Percentiles rank a stretch among this genome's conserved stretches.
These are phyloP conservation scores for Cataglyphis altisquamis DNA, from an alignment of 2,888 invertebrate species.

Conservation along the genomic window DNA sequence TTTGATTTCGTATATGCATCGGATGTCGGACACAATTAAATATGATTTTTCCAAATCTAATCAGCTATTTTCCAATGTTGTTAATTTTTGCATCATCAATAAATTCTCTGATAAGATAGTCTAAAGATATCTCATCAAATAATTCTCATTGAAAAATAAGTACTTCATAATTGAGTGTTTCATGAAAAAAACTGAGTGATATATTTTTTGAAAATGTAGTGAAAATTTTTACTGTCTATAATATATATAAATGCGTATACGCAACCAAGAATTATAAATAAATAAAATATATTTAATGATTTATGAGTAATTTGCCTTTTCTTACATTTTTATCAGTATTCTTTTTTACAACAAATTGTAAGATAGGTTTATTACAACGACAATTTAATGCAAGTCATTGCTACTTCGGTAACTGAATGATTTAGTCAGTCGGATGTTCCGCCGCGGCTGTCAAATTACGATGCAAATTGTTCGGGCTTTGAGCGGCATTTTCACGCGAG, in stretches of 20 bases:
- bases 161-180: no score
- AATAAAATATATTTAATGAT: background rate
- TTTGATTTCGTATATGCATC: no score
- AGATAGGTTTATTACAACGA: background rate
- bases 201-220: no score
- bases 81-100: no score
- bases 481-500: conserved; percentile 39
- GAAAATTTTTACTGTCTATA: no score
- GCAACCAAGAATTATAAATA: background rate
- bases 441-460: conserved; percentile 16
- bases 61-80: no score
- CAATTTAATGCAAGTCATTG: conserved; percentile 9
- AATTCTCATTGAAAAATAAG: no score
- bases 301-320: background rate
- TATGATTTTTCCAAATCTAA: no score
- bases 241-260: background rate
- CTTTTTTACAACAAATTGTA: background rate
- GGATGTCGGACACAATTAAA: no score
- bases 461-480: conserved; percentile 37
- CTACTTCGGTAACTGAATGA: conserved; percentile 22
- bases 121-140: no score
- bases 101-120: no score
- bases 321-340: background rate
- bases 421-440: conserved; percentile 25
- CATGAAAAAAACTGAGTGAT: no score